Conservation (phyloP, 2,888 invertebrate species). For the Drosophila fulvimacula region DNA sequence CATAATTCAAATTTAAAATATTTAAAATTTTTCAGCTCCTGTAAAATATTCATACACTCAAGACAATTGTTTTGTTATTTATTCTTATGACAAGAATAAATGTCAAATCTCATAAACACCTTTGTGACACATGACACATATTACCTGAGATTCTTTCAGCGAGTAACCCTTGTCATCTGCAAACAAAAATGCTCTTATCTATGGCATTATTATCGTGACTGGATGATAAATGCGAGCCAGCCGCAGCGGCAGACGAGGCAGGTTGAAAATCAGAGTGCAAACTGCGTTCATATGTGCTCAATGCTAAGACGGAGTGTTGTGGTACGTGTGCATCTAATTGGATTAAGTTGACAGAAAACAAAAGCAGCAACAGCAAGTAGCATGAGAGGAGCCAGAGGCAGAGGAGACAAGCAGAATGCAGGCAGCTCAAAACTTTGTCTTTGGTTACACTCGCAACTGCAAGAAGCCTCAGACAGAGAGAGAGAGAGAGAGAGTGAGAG, state of each 20-base stretch:
- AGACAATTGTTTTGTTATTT: not conserved
- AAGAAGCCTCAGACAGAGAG: conserved; percentile 33
- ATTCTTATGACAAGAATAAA: not conserved
- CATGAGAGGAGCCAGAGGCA: not conserved
- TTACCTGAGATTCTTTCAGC: not conserved
- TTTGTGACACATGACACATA: conserved; percentile 1
- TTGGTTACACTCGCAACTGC: conserved; percentile 51
- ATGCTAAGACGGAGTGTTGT: conserved; percentile 9
- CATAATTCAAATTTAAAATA: no score
- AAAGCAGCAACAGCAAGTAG: conserved; percentile 21
- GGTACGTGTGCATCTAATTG: conserved; percentile 59
- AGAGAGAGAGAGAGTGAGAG: not conserved
- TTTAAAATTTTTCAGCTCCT: no score
- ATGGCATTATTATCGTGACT: conserved; percentile 33
- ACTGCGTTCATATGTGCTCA: conserved; percentile 29
- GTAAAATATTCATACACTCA: not conserved
- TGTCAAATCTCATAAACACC: conserved; percentile 1
- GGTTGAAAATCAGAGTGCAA: conserved; percentile 55
- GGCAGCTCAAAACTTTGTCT: conserved; percentile 71
- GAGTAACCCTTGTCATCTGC: not conserved
- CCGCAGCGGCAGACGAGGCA: conserved; percentile 6
- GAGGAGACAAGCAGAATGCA: conserved; percentile 44
- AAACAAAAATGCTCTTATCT: conserved; percentile 28
- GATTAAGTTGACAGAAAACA: conserved; percentile 74
- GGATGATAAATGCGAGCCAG: conserved; percentile 13